Base-by-base conservation (phyloP, 2,797 vertebrate species). In the Siniperca obscura region DNA sequence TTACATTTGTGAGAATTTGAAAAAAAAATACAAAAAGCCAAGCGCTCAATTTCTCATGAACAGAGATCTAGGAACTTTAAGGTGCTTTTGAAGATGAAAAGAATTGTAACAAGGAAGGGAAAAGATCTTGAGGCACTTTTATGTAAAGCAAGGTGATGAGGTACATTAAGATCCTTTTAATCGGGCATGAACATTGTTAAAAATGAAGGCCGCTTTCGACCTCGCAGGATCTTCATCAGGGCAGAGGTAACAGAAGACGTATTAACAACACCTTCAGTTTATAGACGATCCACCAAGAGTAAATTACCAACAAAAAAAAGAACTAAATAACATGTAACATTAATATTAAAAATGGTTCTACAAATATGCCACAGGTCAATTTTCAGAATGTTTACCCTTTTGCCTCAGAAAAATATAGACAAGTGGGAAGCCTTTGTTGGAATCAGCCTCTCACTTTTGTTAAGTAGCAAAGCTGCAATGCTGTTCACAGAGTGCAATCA, bases 71-170 rank as follows among this genome's bases (percentile, higher is more conserved):
- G 21, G 34, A 78, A 52, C 40, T 52, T 66, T 27, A n/a, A 22
- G 57, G 66, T 76, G 36, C 66, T 81, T 81, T 62, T 83, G 67
- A 88, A 89, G 84, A 87, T 90, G 71, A 90, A 89, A 85, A 81
- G 59, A 87, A 78, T 74, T 38, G 52, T 21, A 75, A 62, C 11
- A 61, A 40, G 52, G 70, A 80, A n/a, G 34, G 21, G 53, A 65
- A 61, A 78, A 62, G 57, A 64, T 77, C 77, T 64, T 9, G 17
- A 84, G 76, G 81, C 78, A 27, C 3, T 78, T 82, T 80, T 48
- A 70, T 81, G 64, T 84, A 79, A 86, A 86, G 40, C 16, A 65
- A 52, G 38, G 16, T 5, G n/a, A 60, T 65, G 60, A 72, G 36
- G 38, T 36, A 36, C n/a, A 74, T 55, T 82, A 61, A 57, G 50